Evolutionary conservation across 2,888 invertebrate species (phyloP).

Genomic region (Ceramica pisi): DNA sequence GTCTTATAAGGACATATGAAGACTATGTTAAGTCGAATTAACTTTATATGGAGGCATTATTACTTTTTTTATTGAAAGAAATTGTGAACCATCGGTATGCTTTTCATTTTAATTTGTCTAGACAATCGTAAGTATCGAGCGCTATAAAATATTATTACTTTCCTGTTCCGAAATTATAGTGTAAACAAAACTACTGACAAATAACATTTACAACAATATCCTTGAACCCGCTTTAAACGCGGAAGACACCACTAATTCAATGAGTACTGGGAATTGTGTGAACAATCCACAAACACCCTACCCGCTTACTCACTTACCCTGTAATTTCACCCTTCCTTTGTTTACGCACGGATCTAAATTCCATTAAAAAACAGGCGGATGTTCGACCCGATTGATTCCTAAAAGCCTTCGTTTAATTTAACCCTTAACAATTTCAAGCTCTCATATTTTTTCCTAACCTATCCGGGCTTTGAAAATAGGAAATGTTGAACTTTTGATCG

Average conservation of each 20-base stretch:
- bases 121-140: background rate
- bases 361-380: constrained; percentile 12
- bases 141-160: background rate
- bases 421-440: constrained; percentile 22
- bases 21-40: too few species aligned
- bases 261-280: constrained; percentile 26
- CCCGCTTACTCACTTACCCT: background rate
- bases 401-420: constrained; percentile 47
- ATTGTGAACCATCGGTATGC: too few species aligned
- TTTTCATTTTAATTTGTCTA: too few species aligned
- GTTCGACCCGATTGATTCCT: constrained; percentile 31
- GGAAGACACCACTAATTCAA: constrained; percentile 32
- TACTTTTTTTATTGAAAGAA: too few species aligned
- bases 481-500: constrained; percentile 35
- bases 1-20: background rate
- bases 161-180: background rate
- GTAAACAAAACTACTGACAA: background rate
- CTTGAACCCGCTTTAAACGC: constrained; percentile 3
- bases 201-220: constrained; percentile 12
- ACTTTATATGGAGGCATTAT: too few species aligned
- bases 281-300: constrained; percentile 18
- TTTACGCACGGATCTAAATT: constrained; percentile 23
- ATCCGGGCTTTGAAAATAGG: constrained; percentile 3
- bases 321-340: constrained; percentile 12
- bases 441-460: constrained; percentile 22